Base-by-base conservation (phyloP, 2,113 vertebrate species). In the Physeter macrocephalus region DNA sequence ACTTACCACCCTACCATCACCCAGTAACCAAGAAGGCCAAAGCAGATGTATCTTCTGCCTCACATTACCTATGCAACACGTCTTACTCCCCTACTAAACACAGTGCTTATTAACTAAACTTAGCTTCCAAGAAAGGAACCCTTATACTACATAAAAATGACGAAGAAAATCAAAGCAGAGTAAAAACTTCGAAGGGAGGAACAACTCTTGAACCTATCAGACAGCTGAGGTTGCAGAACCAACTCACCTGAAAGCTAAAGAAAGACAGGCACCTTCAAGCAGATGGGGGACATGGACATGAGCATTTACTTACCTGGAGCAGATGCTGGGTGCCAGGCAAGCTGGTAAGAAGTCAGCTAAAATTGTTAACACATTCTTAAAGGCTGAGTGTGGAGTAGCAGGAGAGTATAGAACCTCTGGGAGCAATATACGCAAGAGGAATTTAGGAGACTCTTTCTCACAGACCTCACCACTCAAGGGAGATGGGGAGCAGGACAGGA, bases 231-330 rank as follows among this genome's bases (percentile, higher is more conserved):
- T 21, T 92, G 6, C 14, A 94, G 64, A 91, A 88, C 3, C 34
- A 95, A 64, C 6, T 62, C 66, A 49, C 66, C 27, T 90, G 34
- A 88, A 96, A 81, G 89, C 39, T 94, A 77, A 81, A 93, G 67
- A 78, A 89, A 81, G 27, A 84, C 10, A 59, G 43, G 25, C 21
- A 67, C 17, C 27, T 95, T 84, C 29, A 75, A 23, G 6, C 11
- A 94, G 64, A 81, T 34, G 43, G 12, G 57, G 39, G 43, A 69
- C 20, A 61, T 11, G 39, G 36, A 69, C 25, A 66, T 8, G 41
- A 82, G 36, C 11, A 71, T 15, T 71, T 46, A 57, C 20, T 83
- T 71, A 66, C 90, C 36, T 74, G 52, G 39, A 54, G 23, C 13
- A 59, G 62, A 88, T 18, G 18, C 49, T 59, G 25, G 75, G n/a